phyloP scores from a whole-genome alignment of 92 coral and sea anemone species.

The Palythoa heliodiscus region DNA sequence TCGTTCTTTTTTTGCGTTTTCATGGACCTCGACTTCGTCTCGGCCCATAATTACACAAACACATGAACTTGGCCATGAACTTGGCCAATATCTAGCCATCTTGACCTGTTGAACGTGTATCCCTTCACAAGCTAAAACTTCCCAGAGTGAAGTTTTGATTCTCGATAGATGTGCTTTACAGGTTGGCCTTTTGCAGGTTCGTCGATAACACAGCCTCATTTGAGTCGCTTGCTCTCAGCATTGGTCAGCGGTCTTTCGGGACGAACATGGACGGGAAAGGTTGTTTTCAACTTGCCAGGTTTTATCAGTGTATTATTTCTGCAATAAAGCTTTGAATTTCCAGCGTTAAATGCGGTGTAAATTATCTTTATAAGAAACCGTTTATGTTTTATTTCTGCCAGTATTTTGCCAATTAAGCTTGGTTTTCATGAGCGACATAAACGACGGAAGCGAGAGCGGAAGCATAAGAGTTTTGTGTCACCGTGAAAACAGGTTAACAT shows the following conservation, averaged over 20 bases:
- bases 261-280: constrained; percentile 99
- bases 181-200: constrained; percentile 51
- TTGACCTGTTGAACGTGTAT: too few relatives aligned
- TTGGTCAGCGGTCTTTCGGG: constrained; percentile 88
- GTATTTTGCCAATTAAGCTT: background rate
- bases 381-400: background rate
- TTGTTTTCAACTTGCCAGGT: background rate
- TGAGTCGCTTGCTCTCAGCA: constrained; percentile 69
- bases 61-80: too few relatives aligned
- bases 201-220: constrained; percentile 73
- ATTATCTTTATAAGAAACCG: background rate
- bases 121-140: too few relatives aligned
- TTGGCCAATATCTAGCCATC: too few relatives aligned
- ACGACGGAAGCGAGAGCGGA: too few relatives aligned
- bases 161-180: background rate
- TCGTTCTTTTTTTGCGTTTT: too few relatives aligned
- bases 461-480: too few relatives aligned
- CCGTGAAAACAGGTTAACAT: too few relatives aligned
- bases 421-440: too few relatives aligned
- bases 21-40: too few relatives aligned
- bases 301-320: background rate
- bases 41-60: too few relatives aligned
- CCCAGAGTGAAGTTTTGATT: background rate
- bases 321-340: too few relatives aligned
- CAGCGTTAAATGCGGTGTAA: background rate